These are phyloP conservation scores for Ditula angustiorana DNA, from an alignment of 2,888 invertebrate genomes.

Conservation along the genomic window DNA sequence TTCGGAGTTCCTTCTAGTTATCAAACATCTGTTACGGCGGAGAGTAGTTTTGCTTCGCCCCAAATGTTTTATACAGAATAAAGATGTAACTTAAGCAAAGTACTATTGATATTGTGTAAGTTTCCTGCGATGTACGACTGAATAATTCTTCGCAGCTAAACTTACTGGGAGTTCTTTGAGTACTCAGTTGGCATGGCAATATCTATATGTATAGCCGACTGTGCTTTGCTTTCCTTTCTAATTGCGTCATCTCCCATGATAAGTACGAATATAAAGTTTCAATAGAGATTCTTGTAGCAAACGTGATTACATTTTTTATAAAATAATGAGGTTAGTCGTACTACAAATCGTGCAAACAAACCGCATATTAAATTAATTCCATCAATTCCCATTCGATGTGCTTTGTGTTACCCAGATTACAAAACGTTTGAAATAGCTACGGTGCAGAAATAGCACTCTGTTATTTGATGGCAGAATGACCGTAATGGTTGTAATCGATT, in stretches of 20 bases:
- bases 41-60: neutral
- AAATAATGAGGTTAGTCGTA: conserved; percentile 16
- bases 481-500: conserved; percentile 29
- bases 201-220: neutral
- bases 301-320: neutral
- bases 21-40: neutral
- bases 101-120: conserved; percentile 12
- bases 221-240: neutral
- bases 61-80: neutral
- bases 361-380: conserved; percentile 29
- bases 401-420: conserved; percentile 27
- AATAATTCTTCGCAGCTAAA: conserved; percentile 11
- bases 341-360: conserved; percentile 25
- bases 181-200: conserved; percentile 1
- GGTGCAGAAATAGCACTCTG: conserved; percentile 2
- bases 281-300: neutral
- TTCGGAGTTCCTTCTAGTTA: neutral
- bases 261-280: neutral
- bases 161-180: conserved; percentile 3
- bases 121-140: neutral
- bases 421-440: conserved; percentile 28
- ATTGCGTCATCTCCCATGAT: neutral
- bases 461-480: conserved; percentile 7
- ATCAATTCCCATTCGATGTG: conserved; percentile 35
- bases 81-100: conserved; percentile 5